Evolutionary conservation across 2,797 vertebrate genomes (phyloP).

Genomic region (Xenops minutus): DNA sequence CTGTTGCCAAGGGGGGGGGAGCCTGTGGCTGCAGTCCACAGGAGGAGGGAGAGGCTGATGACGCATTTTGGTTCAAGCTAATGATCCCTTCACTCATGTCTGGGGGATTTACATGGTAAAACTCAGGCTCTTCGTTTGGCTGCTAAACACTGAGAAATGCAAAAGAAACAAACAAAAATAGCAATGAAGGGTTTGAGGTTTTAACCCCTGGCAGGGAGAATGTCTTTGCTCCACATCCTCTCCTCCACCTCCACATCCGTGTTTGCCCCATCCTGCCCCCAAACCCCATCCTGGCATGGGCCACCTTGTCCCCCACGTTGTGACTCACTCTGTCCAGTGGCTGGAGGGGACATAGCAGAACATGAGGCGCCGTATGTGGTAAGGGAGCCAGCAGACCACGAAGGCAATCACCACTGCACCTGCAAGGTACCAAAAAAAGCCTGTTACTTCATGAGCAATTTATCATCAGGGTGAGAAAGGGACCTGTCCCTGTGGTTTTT

Average conservation of each 20-base stretch:
- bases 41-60: neutral
- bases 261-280: neutral
- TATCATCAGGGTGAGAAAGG: neutral
- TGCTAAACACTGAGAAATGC: neutral
- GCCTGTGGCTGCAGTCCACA: neutral
- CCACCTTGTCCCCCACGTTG: accelerated
- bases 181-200: neutral
- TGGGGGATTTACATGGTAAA: neutral
- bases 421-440: conserved; percentile 44
- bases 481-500: neutral
- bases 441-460: neutral
- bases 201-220: accelerated
- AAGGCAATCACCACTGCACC: conserved; percentile 95
- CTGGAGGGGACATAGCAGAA: conserved; percentile 87
- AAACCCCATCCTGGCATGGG: accelerated
- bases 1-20: accelerated
- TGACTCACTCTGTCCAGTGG: conserved; percentile 90
- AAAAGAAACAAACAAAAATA: neutral
- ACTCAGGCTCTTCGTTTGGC: neutral
- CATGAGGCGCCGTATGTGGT: conserved; percentile 93
- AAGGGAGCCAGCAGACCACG: conserved; percentile 96
- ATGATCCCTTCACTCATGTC: neutral
- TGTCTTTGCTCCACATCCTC: neutral
- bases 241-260: neutral
- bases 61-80: neutral